Percentiles rank a stretch among this genome's conserved stretches.
Conservation (phyloP, 2,797 vertebrate species). For the Artibeus jamaicensis region DNA sequence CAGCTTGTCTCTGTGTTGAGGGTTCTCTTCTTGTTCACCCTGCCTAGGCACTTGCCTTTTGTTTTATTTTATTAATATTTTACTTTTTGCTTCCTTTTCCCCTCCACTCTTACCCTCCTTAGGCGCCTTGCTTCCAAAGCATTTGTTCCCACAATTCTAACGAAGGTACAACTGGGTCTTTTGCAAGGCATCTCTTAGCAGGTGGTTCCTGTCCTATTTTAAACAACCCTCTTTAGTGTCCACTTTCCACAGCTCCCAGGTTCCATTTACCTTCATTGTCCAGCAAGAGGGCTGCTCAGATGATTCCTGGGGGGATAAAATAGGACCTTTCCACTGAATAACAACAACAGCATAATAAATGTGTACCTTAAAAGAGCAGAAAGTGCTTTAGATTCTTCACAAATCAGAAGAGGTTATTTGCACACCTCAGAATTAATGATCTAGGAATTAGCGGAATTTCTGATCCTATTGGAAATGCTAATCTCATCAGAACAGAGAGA, state of each 20-base stretch:
- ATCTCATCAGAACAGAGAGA: conserved; percentile 41
- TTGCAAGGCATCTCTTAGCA: conserved; percentile 86
- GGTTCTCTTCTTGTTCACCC: conserved; percentile 79
- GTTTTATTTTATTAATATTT: conserved; percentile 2
- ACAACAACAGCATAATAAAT: background rate
- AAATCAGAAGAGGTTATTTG: conserved; percentile 28
- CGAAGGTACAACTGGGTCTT: conserved; percentile 78
- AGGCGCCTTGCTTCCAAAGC: conserved; percentile 72
- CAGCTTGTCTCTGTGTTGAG: conserved; percentile 61
- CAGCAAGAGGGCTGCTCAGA: background rate
- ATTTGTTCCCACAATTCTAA: conserved; percentile 83
- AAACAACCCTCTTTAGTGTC: conserved; percentile 73
- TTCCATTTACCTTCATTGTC: conserved; percentile 66
- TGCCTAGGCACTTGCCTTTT: conserved; percentile 69
- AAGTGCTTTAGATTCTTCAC: conserved; percentile 18
- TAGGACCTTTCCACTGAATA: background rate
- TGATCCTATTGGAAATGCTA: conserved; percentile 57
- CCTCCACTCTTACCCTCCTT: conserved; percentile 49
- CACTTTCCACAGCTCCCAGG: conserved; percentile 56
- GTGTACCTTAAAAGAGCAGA: background rate
- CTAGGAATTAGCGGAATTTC: conserved; percentile 34
- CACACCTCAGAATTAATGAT: conserved; percentile 47
- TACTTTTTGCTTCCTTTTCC: background rate
- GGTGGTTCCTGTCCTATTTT: conserved; percentile 79
- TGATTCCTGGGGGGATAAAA: conserved; percentile 1